Base-by-base conservation (phyloP, 2,113 vertebrate species). In the Esox niger region DNA sequence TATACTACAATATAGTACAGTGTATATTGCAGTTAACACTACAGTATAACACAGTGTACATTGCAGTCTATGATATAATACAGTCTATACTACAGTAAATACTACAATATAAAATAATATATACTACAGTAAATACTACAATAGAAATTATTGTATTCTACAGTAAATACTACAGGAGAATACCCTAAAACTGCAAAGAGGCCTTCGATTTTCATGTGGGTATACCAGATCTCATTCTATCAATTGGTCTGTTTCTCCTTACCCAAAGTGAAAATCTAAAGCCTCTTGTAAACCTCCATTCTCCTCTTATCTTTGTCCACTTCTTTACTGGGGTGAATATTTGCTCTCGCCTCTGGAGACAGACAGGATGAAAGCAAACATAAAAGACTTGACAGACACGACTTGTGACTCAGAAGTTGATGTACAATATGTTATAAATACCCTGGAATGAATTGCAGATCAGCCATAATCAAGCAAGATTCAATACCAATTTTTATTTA, bases 371-470 rank as follows among this genome's bases (percentile, higher is more conserved):
- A 78, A 73, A 76, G 65, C 70, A 65, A 47, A 64, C 64, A 78
- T 72, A 59, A 77, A 82, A 70, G 63, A 27, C 60, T 15, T 43
- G 38, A 43, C 3, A 43, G 38, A 43, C 38, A 17, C 73, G 43
- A 27, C 23, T 13, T 31, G 56, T n/a, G 56, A 17, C 31, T 69
- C 60, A 70, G 31, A 21, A 61, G 71, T 74, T 63, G 69, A 65
- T 26, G n/a, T n/a, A n/a, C n/a, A n/a, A 77, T 76, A 43, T 75
- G 77, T 69, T 73, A 77, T 78, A 77, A 82, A 84, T 83, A 77
- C 63, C 46, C 46, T 58, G 68, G 61, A 74, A 67, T 21, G 62
- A 71, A 58, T 74, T 68, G 77, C 33, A 79, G 74, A 81, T 67
- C 70, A 78, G 17, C 61, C 75, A 10, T 67, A 68, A 79, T 71